A percentile compares a stretch with the other conserved stretches of the same genome.
Evolutionary conservation across 2,888 invertebrate species (phyloP).

Genomic region (Drosophila fulvimacula): DNA sequence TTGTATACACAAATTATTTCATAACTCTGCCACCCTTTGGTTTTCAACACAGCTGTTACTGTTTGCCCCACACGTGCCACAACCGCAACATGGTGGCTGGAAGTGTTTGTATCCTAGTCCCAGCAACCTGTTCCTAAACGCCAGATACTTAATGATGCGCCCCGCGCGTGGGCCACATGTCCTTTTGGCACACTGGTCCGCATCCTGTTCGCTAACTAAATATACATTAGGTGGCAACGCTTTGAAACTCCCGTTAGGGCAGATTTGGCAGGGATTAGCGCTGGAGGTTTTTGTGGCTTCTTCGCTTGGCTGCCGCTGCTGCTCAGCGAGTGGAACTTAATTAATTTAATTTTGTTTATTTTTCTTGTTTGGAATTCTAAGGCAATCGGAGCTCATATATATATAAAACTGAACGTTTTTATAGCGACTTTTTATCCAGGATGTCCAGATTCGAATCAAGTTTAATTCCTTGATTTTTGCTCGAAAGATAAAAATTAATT

Average conservation of each 20-base stretch:
- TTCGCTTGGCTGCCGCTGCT: conserved; percentile 41
- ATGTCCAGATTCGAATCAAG: too few relatives aligned
- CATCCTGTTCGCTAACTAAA: conserved; percentile 28
- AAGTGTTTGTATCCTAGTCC: conserved; percentile 9
- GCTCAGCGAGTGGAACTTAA: conserved; percentile 49
- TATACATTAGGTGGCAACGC: conserved; percentile 58
- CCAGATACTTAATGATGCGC: conserved; percentile 39
- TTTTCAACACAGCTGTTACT: conserved; percentile 38
- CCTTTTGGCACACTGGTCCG: conserved; percentile 19
- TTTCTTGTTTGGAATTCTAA: conserved; percentile 10
- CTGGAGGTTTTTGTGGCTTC: conserved; percentile 43
- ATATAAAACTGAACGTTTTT: too few relatives aligned
- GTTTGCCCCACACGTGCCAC: conserved; percentile 52
- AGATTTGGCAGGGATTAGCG: conserved; percentile 65
- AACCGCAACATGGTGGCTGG: conserved; percentile 46
- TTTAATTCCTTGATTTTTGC: too few relatives aligned
- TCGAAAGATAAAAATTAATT: too few relatives aligned
- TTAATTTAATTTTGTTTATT: conserved; percentile 67
- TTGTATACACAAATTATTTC: conserved; percentile 35
- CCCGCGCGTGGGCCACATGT: conserved; percentile 14
- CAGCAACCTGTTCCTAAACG: neutral
- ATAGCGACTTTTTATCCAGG: too few relatives aligned
- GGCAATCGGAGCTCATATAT: too few relatives aligned
- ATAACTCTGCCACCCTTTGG: conserved; percentile 21
- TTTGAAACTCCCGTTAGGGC: conserved; percentile 45